Evolutionary conservation across 2,888 invertebrate species (phyloP).

Genomic region (Ophion obscuratus): DNA sequence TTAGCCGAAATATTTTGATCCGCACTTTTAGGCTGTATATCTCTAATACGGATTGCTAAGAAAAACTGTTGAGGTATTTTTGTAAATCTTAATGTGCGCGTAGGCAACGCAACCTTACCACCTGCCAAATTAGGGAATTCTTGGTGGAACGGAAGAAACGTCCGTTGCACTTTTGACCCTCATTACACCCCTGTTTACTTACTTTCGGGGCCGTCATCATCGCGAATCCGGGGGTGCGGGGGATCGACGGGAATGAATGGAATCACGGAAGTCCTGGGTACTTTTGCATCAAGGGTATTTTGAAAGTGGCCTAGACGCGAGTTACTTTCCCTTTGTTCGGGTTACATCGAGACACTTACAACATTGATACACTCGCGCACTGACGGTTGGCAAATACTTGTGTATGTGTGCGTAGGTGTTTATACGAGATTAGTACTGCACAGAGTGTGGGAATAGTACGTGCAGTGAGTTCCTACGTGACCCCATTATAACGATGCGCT

Average conservation of each 20-base stretch:
- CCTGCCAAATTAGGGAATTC: neutral
- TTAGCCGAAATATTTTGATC: no score
- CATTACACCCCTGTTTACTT: neutral
- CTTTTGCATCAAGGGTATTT: slow-evolving; percentile 34
- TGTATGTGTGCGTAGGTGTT: slow-evolving; percentile 12
- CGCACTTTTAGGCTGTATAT: no score
- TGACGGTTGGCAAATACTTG: slow-evolving; percentile 3
- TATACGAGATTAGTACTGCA: slow-evolving; percentile 25
- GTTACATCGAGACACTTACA: neutral
- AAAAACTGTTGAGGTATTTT: no score
- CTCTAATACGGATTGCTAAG: no score
- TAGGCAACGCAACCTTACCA: neutral
- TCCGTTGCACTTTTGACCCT: neutral
- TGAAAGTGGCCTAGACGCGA: slow-evolving; percentile 12
- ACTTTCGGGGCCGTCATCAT: neutral
- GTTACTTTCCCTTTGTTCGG: slow-evolving; percentile 9
- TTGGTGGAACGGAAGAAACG: neutral
- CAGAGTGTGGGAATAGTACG: slow-evolving; percentile 67
- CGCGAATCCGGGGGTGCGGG: neutral
- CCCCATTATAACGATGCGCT: slow-evolving; percentile 54
- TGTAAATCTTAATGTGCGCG: no score
- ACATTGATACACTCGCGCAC: neutral
- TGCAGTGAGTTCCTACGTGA: slow-evolving; percentile 67
- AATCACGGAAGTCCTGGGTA: slow-evolving; percentile 16
- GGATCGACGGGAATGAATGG: slow-evolving; percentile 6